These are phyloP conservation scores for Sesamia inferens DNA, from an alignment of 2,888 invertebrate species.

Conservation along the genomic window DNA sequence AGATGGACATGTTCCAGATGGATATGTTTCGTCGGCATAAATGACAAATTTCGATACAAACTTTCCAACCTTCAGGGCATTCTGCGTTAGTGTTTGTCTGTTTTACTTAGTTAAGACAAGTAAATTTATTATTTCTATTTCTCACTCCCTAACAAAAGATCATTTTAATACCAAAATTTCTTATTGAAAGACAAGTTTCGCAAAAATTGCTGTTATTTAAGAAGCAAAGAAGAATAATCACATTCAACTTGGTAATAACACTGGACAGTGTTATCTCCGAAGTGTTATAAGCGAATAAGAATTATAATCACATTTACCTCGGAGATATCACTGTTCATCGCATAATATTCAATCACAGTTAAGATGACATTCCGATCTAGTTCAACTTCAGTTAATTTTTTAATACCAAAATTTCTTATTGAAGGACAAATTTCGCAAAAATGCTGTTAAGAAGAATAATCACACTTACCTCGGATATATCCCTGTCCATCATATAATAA, in stretches of 20 bases:
- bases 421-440: neutral
- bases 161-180: neutral
- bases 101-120: neutral
- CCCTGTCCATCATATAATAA: conserved; percentile 87
- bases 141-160: neutral
- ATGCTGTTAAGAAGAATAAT: neutral
- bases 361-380: conserved; percentile 83
- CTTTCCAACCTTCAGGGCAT: neutral
- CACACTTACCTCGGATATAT: conserved; percentile 89
- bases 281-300: no score
- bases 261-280: no score
- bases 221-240: neutral
- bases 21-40: neutral
- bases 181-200: no score
- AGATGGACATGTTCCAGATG: no score
- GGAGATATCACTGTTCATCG: conserved; percentile 88
- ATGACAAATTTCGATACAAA: neutral
- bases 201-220: neutral
- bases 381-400: conserved; percentile 77
- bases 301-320: conserved; percentile 89
- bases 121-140: neutral
- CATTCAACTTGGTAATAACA: no score
- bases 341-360: conserved; percentile 86
- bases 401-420: neutral
- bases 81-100: neutral